Evolutionary conservation across 2,888 invertebrate genomes (phyloP).

Genomic region (Vesta saturnalis): DNA sequence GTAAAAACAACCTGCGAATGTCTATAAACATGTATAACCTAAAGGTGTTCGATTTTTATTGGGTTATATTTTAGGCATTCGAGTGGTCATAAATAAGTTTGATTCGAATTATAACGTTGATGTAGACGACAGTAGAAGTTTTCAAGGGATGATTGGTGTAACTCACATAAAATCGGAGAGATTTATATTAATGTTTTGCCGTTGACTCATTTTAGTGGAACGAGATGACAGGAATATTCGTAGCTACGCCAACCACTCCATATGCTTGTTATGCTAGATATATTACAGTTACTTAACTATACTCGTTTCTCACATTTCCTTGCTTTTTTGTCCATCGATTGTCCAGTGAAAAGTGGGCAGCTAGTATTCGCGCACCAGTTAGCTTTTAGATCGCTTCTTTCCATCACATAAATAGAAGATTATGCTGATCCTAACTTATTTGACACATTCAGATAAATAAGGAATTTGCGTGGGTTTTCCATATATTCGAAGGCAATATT

Average conservation of each 20-base stretch:
- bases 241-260: slow-evolving; percentile 40
- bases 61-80: slow-evolving; percentile 45
- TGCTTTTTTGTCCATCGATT: slow-evolving; percentile 30
- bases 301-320: slow-evolving; percentile 27
- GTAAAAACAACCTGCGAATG: slow-evolving; percentile 38
- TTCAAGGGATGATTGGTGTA: slow-evolving; percentile 42
- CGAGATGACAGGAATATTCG: slow-evolving; percentile 44
- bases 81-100: slow-evolving; percentile 44
- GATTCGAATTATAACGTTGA: slow-evolving; percentile 39
- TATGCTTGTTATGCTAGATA: slow-evolving; percentile 41
- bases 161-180: slow-evolving; percentile 40
- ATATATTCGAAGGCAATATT: slow-evolving; percentile 22
- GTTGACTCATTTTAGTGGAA: slow-evolving; percentile 43
- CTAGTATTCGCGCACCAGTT: slow-evolving; percentile 31
- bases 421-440: slow-evolving; percentile 45
- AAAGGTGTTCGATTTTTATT: slow-evolving; percentile 45
- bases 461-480: slow-evolving; percentile 43
- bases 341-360: slow-evolving; percentile 26
- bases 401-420: slow-evolving; percentile 42
- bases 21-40: slow-evolving; percentile 47
- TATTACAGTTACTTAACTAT: slow-evolving; percentile 33
- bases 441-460: slow-evolving; percentile 43
- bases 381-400: slow-evolving; percentile 34
- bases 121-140: slow-evolving; percentile 26
- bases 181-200: slow-evolving; percentile 46